Evolutionary conservation across 2,888 invertebrate genomes (phyloP).

Genomic region (Candidula unifasciata): DNA sequence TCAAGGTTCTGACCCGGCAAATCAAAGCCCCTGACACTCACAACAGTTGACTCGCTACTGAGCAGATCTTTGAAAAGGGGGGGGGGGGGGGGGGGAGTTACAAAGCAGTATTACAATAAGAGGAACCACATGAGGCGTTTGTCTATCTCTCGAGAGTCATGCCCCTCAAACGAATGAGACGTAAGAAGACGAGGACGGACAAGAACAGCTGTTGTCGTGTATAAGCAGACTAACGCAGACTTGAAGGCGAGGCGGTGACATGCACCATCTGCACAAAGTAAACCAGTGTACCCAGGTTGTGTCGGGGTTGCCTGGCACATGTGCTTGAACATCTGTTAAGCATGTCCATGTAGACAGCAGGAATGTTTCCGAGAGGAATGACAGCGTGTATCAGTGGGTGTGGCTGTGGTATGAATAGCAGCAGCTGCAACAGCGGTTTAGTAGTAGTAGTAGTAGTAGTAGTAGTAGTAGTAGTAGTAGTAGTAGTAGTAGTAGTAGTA

Average conservation of each 20-base stretch:
- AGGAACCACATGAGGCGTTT: too few relatives aligned
- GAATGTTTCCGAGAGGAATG: not conserved
- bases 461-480: constrained; percentile 40
- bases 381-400: not conserved
- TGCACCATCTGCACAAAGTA: not conserved
- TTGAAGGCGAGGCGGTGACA: not conserved
- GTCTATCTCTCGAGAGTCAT: too few relatives aligned
- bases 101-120: too few relatives aligned
- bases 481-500: constrained; percentile 37
- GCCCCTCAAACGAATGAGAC: not conserved
- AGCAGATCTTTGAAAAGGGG: too few relatives aligned
- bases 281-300: not conserved
- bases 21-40: too few relatives aligned
- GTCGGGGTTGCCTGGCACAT: not conserved
- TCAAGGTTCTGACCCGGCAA: too few relatives aligned
- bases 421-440: too few relatives aligned
- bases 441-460: not conserved
- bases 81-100: too few relatives aligned
- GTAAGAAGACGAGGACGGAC: not conserved
- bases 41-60: too few relatives aligned
- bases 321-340: constrained; percentile 12
- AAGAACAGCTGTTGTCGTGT: not conserved
- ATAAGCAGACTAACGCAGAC: not conserved
- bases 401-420: too few relatives aligned
- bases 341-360: not conserved